Evolutionary conservation across 2,888 invertebrate genomes (phyloP), one percentile per base, ranked within the genome.

Genomic region (Ernsta delagoae): DNA sequence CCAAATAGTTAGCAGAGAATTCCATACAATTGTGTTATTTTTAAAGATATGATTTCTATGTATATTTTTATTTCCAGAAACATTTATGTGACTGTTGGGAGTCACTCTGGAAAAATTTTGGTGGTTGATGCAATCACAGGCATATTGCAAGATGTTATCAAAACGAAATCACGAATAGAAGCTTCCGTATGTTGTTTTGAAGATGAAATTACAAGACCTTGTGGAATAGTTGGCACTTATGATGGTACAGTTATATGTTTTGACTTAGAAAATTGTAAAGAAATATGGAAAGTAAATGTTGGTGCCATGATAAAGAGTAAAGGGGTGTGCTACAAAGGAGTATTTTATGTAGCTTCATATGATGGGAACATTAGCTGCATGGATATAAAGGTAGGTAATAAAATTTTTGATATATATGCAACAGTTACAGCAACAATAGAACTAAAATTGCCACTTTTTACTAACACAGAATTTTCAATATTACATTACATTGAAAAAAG

Each of bases 191-290:
- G 93, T 11, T 93, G 94, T 75, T 80, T 88, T 6, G 75, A 83
- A 39, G 76, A 85, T 31, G 79, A 75, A 1, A 39, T 70, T 41
- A 70, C 74, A 34, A 54, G 74, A 1, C 77, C 90, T 4, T 85
- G 86, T 75, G 95, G 96, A 0, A 91, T 96, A 70, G 95, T 97
- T 24, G 98, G 98, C 16, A 96, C 97, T 71, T 96, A 97, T 83
- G 96, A 98, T 86, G 96, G 96, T 5, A 90, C 90, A 11, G 82
- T 98, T 1, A 96, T 97, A 74, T 95, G 96, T 74, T 90, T 97
- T 71, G 80, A 93, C 59, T 80, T 95, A 3, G 82, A 88, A 39
- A 89, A 84, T 67, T 95, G 95, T 61, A 75, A 83, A 45, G 92
- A 95, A 61, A 70, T 89, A 53, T 97, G 97, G 97, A 92, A 88